Conservation (phyloP, 2,113 vertebrate genomes). For the Haemorhous mexicanus region DNA sequence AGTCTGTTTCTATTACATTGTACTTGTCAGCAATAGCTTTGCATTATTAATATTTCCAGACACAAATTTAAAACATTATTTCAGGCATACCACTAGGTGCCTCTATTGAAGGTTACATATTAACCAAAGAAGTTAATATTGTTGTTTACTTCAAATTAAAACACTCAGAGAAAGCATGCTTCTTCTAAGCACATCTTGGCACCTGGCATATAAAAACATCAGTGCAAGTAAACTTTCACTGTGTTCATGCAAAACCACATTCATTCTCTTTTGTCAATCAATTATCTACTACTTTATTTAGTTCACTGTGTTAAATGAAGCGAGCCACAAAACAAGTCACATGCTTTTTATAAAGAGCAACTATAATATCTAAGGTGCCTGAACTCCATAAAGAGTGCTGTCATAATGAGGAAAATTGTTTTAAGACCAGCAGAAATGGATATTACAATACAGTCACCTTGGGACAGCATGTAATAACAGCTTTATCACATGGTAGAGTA, state of each 20-base stretch:
- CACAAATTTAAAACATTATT: neutral
- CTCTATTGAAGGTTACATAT: slow-evolving; percentile 71
- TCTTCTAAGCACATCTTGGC: slow-evolving; percentile 43
- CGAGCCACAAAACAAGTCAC: neutral
- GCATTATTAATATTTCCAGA: neutral
- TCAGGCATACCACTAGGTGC: slow-evolving; percentile 7
- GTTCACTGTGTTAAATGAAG: slow-evolving; percentile 24
- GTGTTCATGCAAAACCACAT: slow-evolving; percentile 29
- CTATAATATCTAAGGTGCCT: neutral
- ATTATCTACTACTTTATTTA: neutral
- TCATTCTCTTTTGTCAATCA: neutral
- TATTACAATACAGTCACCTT: neutral
- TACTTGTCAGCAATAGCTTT: neutral
- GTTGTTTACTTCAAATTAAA: slow-evolving; percentile 51
- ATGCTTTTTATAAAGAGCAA: neutral
- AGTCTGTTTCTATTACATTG: neutral
- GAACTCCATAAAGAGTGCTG: neutral
- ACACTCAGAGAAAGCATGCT: slow-evolving; percentile 52
- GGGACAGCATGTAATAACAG: slow-evolving; percentile 6
- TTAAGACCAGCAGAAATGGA: neutral
- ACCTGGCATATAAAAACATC: slow-evolving; percentile 15
- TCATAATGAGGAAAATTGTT: neutral
- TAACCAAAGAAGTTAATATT: slow-evolving; percentile 67
- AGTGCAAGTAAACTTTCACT: slow-evolving; percentile 19
- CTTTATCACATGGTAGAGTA: neutral